phyloP scores from a whole-genome alignment of 2,797 vertebrate species.

The Platalea minor region DNA sequence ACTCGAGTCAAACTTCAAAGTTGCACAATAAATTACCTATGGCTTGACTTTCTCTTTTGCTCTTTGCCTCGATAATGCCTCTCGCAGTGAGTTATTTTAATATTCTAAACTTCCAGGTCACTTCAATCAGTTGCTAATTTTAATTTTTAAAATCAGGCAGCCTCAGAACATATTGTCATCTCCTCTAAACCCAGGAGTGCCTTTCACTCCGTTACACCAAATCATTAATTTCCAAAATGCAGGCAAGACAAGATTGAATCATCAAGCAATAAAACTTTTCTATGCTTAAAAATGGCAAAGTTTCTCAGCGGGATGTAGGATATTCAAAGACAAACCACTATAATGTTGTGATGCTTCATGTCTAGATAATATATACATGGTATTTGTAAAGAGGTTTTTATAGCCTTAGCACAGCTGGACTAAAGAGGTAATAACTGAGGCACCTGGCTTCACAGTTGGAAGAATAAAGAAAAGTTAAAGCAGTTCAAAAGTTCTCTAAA shows the following conservation, averaged over 20 bases:
- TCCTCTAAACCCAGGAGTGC: background rate
- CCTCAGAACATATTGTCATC: background rate
- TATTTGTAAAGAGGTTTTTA: constrained; percentile 53
- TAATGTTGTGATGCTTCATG: constrained; percentile 3
- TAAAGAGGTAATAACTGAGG: background rate
- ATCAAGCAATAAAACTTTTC: background rate
- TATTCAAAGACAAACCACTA: background rate
- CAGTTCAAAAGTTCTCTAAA: constrained; percentile 11
- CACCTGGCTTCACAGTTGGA: constrained; percentile 54
- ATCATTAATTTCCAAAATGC: background rate
- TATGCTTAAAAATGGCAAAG: background rate
- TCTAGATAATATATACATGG: constrained; percentile 21
- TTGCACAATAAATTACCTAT: background rate
- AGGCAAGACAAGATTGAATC: background rate
- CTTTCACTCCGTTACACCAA: background rate
- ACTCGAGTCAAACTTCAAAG: background rate
- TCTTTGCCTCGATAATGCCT: background rate
- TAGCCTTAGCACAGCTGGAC: constrained; percentile 18
- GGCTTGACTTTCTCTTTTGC: background rate
- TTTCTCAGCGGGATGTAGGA: background rate
- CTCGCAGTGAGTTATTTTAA: background rate
- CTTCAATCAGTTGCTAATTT: background rate
- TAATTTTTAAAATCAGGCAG: background rate
- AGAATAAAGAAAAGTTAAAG: constrained; percentile 30
- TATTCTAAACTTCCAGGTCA: background rate